These are phyloP conservation scores for Oreotrochilus melanogaster DNA, from an alignment of 2,113 vertebrate genomes.

Conservation along the genomic window DNA sequence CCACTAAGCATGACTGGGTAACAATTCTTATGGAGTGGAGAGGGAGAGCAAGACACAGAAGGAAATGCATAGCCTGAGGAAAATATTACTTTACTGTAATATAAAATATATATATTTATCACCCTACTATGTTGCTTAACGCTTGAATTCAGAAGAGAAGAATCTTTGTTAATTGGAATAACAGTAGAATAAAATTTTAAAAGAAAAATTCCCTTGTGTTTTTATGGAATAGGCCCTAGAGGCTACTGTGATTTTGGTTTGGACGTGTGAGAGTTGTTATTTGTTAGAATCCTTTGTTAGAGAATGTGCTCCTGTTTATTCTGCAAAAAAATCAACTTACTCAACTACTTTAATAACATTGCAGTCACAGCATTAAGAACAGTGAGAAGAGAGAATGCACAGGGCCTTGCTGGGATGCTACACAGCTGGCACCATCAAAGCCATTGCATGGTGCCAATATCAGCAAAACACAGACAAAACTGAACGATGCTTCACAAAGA, in stretches of 20 bases:
- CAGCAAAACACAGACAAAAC: not conserved
- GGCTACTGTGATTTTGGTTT: not conserved
- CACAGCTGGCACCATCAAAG: not conserved
- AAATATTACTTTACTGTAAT: not conserved
- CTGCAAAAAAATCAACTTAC: not conserved
- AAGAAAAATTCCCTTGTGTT: not conserved
- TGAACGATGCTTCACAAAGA: not conserved
- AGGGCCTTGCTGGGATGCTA: not conserved
- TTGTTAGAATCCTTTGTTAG: not conserved
- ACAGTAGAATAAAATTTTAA: not conserved
- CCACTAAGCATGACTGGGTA: not conserved
- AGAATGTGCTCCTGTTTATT: not conserved
- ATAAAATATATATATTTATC: not conserved
- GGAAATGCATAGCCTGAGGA: not conserved
- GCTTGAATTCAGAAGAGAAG: not conserved
- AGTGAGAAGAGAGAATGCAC: accelerated
- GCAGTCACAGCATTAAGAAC: not conserved
- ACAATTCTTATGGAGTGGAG: not conserved
- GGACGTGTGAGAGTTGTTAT: not conserved
- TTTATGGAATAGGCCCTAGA: not conserved
- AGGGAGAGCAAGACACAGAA: not conserved
- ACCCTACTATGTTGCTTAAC: not conserved
- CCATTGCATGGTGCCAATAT: not conserved
- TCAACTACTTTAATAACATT: not conserved
- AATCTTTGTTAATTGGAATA: not conserved